Percentiles rank a stretch among this genome's conserved stretches.
phyloP scores from a whole-genome alignment of 2,797 vertebrate species.

The Protonibea diacanthus region DNA sequence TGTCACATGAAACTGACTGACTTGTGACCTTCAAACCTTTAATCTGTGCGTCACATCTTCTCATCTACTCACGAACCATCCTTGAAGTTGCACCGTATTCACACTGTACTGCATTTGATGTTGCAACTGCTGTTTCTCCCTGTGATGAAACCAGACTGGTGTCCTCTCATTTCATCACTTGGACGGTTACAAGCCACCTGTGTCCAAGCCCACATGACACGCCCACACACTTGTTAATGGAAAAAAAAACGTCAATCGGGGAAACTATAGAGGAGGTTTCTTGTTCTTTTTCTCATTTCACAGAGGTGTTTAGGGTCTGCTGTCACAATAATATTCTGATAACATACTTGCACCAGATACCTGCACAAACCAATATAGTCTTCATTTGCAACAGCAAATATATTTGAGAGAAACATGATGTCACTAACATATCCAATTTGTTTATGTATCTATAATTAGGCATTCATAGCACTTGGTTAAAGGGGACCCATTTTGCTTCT shows the following conservation, averaged over 20 bases:
- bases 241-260: slow-evolving; percentile 31
- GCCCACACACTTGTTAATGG: slow-evolving; percentile 27
- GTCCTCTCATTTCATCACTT: slow-evolving; percentile 9
- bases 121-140: slow-evolving; percentile 23
- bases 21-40: slow-evolving; percentile 21
- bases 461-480: no score
- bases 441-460: no score
- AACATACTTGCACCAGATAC: background rate
- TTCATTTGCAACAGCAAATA: no score
- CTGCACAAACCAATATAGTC: no score
- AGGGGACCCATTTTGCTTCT: no score
- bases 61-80: background rate
- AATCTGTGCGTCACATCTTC: background rate
- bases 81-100: background rate
- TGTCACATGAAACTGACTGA: slow-evolving; percentile 36
- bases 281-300: slow-evolving; percentile 4
- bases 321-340: background rate
- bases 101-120: slow-evolving; percentile 1
- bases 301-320: background rate
- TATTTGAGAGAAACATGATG: no score
- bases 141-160: slow-evolving; percentile 7
- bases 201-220: slow-evolving; percentile 15
- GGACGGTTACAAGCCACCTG: slow-evolving; percentile 32
- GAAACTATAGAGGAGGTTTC: slow-evolving; percentile 11
- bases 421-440: no score